Conservation (phyloP, 2,888 invertebrate genomes). For the Agonopterix alstromeriana region DNA sequence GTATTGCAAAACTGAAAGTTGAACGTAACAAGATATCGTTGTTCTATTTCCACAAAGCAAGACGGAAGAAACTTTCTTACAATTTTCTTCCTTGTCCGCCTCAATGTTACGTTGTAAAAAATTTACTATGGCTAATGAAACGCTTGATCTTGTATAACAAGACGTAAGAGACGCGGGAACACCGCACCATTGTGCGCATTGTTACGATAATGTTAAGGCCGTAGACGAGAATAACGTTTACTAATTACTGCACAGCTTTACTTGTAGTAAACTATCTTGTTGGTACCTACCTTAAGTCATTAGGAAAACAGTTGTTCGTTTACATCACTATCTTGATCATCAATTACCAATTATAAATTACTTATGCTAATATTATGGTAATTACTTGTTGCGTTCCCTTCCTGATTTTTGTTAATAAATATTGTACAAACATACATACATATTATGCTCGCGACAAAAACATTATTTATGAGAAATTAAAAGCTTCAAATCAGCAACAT, state of each 20-base stretch:
- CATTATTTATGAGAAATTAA: too few relatives aligned
- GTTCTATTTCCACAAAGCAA: constrained; percentile 30
- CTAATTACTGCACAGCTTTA: constrained; percentile 19
- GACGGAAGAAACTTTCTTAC: constrained; percentile 32
- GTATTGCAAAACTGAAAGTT: constrained; percentile 38
- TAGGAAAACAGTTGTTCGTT: not conserved
- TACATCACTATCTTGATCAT: not conserved
- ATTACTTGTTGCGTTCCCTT: too few relatives aligned
- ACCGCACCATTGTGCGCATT: constrained; percentile 54
- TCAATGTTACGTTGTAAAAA: constrained; percentile 31
- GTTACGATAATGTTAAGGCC: constrained; percentile 69
- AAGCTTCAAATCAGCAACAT: too few relatives aligned
- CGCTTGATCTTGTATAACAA: constrained; percentile 62
- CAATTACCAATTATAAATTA: not conserved
- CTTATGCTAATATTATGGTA: too few relatives aligned
- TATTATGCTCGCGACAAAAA: too few relatives aligned
- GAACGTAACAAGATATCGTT: constrained; percentile 28
- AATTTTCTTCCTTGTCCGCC: constrained; percentile 40
- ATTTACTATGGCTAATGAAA: constrained; percentile 36
- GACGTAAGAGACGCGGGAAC: constrained; percentile 68
- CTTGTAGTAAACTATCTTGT: too few relatives aligned
- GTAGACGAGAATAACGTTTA: constrained; percentile 33
- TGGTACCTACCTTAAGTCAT: too few relatives aligned
- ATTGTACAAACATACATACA: too few relatives aligned
- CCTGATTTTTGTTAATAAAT: too few relatives aligned